Evolutionary conservation across 2,888 invertebrate species (phyloP).

Genomic region (Globia sparganii): DNA sequence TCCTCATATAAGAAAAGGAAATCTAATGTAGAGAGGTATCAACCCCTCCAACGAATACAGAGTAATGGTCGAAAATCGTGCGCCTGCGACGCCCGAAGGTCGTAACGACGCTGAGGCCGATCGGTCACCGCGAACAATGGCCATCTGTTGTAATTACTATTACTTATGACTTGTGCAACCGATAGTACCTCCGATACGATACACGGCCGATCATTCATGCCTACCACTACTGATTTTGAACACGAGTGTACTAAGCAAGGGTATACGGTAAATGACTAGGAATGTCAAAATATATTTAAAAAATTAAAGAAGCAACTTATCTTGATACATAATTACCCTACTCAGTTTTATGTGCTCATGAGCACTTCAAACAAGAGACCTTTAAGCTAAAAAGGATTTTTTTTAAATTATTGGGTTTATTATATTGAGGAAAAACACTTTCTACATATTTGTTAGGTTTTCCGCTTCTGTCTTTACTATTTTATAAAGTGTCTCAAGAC

Average conservation of each 20-base stretch:
- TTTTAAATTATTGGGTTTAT: neutral
- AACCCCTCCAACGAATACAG: slow-evolving; percentile 72
- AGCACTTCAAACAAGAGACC: neutral
- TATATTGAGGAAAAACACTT: neutral
- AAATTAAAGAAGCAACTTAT: neutral
- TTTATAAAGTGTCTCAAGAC: neutral
- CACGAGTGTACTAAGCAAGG: slow-evolving; percentile 45
- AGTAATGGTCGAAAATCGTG: slow-evolving; percentile 88
- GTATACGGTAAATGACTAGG: neutral
- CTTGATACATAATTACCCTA: neutral
- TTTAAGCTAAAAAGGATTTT: rapidly evolving
- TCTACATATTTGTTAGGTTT: neutral
- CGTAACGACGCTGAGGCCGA: slow-evolving; percentile 82
- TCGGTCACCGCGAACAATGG: slow-evolving; percentile 88
- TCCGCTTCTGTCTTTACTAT: neutral
- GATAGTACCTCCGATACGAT: slow-evolving; percentile 78
- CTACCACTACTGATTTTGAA: slow-evolving; percentile 46
- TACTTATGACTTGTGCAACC: slow-evolving; percentile 86
- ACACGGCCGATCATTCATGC: slow-evolving; percentile 76
- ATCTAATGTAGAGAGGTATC: slow-evolving; percentile 42
- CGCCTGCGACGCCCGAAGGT: slow-evolving; percentile 84
- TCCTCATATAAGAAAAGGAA: neutral
- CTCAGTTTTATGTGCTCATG: neutral
- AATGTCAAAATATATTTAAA: neutral
- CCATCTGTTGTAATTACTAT: slow-evolving; percentile 89